phyloP scores from a whole-genome alignment of 2,888 invertebrate species.

The Microchrysa polita region DNA sequence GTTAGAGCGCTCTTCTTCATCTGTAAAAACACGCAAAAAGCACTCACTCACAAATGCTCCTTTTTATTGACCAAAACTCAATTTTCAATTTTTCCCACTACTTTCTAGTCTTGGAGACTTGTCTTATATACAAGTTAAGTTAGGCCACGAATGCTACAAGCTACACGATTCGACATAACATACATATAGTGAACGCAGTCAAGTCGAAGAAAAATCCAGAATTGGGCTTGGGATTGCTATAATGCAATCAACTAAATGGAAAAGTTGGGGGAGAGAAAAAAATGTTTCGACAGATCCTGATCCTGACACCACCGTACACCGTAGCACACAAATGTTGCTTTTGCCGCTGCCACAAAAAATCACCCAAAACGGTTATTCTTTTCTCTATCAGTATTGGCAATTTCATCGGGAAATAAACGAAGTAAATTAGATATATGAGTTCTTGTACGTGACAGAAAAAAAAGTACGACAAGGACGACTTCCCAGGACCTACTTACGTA shows the following conservation, averaged over 20 bases:
- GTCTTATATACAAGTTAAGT: conserved; percentile 2
- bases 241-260: conserved; percentile 48
- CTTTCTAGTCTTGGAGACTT: background rate
- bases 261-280: conserved; percentile 12
- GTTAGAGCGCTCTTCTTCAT: conserved; percentile 42
- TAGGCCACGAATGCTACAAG: background rate
- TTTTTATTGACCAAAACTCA: conserved; percentile 49
- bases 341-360: background rate
- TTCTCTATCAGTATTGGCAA: conserved; percentile 45
- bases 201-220: conserved; percentile 17
- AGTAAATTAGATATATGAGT: conserved; percentile 49
- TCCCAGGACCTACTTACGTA: too few species aligned
- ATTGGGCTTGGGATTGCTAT: conserved; percentile 41
- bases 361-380: background rate
- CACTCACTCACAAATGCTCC: conserved; percentile 44
- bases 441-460: conserved; percentile 49
- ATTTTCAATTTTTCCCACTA: conserved; percentile 48
- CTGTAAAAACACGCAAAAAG: conserved; percentile 2
- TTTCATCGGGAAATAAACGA: conserved; percentile 46
- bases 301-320: too few species aligned
- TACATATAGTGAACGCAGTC: background rate
- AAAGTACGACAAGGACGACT: conserved; percentile 20
- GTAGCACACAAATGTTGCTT: too few species aligned
- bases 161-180: background rate
- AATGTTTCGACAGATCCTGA: conserved; percentile 26